Evolutionary conservation across 2,888 invertebrate species (phyloP), one percentile per base, ranked within the genome.

Genomic region (Gastrophysa polygoni): DNA sequence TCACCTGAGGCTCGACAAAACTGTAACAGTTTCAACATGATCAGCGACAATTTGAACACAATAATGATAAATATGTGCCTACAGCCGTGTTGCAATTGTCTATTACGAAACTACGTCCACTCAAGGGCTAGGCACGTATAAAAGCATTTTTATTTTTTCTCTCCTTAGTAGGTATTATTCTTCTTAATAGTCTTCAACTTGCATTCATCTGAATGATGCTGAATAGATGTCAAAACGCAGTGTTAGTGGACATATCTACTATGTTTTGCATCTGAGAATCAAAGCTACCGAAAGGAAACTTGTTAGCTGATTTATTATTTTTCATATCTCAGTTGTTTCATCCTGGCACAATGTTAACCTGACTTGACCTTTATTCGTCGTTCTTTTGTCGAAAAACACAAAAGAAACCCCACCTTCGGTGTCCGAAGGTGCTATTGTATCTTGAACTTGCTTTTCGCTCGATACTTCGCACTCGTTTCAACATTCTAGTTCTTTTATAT

Each of bases 41-140:
- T 52, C 32, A n/a, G 46, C 57, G 24, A 24, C 49, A 50, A 43
- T 17, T 46, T 54, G 48, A 59, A 61, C 34, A 61, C 57, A 57
- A 63, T 57, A 59, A 67, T 66, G 64, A 65, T 62, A 65, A 65
- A 71, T 69, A 69, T 69, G 69, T 69, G 67, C 63, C n/a, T n/a
- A n/a, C n/a, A n/a, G n/a, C 64, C 51, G 57, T 67, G 66, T 68
- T 59, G 69, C 61, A 70, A 70, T 59, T 56, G 58, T 38, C 14
- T 63, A 57, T 67, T 67, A 60, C 68, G 64, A 70, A 70, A 61
- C n/a, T n/a, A n/a, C n/a, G n/a, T n/a, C n/a, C n/a, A n/a, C n/a
- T n/a, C n/a, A n/a, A n/a, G n/a, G 59, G 59, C 46, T 21, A 11
- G 10, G 7, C 32, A 11, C 32, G 32, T 32, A 32, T 32, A 8